phyloP scores from a whole-genome alignment of 2,797 vertebrate species.

The Phylloscopus collybita region DNA sequence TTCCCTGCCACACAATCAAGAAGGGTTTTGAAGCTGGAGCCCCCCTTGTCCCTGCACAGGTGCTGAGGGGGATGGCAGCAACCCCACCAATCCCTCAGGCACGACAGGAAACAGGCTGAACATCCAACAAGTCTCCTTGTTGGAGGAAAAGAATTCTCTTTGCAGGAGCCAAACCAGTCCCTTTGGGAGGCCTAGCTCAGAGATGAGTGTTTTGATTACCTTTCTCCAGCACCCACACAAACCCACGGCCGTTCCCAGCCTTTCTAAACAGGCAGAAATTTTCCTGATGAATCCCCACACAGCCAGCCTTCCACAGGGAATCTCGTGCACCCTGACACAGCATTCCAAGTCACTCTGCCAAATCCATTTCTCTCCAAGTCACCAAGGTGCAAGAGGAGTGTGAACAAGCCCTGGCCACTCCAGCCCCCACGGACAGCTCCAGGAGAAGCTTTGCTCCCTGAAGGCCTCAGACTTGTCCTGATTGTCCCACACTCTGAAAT shows the following conservation, averaged over 20 bases:
- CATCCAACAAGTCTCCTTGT: accelerated
- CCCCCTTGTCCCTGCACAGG: accelerated
- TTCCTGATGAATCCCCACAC: not conserved
- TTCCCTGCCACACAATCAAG: accelerated
- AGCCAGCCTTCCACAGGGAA: not conserved
- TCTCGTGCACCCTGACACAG: not conserved
- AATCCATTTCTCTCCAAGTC: not conserved
- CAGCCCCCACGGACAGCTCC: accelerated
- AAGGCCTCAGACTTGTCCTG: not conserved
- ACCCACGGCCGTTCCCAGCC: accelerated
- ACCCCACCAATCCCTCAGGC: not conserved
- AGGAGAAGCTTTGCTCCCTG: not conserved
- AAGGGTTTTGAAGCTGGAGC: not conserved
- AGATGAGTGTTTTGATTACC: not conserved
- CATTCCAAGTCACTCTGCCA: not conserved
- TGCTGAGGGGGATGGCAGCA: not conserved
- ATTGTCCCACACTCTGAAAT: accelerated
- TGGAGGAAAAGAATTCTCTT: not conserved
- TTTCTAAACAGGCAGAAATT: not conserved
- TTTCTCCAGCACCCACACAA: not conserved
- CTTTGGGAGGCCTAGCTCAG: not conserved
- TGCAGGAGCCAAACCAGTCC: not conserved
- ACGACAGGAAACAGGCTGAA: not conserved
- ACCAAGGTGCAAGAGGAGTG: not conserved
- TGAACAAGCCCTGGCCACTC: not conserved